Conservation (phyloP, 2,888 invertebrate species). For the Sinopyrophorus schimmeli region DNA sequence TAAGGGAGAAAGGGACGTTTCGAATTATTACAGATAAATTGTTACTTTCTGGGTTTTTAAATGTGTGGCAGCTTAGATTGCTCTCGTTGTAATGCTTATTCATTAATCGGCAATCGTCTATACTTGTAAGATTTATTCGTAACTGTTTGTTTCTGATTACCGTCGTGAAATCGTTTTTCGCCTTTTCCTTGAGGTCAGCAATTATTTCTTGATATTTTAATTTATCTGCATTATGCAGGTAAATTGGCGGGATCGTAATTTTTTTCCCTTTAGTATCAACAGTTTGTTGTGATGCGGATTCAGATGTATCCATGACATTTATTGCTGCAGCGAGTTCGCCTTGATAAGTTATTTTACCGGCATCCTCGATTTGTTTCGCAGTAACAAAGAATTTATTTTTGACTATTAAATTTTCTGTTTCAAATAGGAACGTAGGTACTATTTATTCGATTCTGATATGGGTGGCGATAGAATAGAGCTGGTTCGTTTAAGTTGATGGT, state of each 20-base stretch:
- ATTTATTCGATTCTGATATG: no score
- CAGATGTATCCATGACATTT: conserved; percentile 3
- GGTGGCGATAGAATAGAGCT: no score
- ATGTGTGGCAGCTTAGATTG: conserved; percentile 7
- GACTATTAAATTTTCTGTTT: conserved; percentile 7
- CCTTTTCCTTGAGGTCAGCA: conserved; percentile 9
- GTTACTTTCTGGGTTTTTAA: conserved; percentile 3
- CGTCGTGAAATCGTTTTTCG: neutral
- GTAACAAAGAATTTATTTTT: conserved; percentile 8
- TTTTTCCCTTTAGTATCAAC: conserved; percentile 3
- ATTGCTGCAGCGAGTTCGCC: no score
- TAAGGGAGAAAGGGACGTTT: conserved; percentile 2
- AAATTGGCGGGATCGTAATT: conserved; percentile 5
- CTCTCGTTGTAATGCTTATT: conserved; percentile 4
- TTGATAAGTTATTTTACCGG: conserved; percentile 5
- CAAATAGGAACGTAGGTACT: conserved; percentile 14
- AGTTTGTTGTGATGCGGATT: conserved; percentile 1
- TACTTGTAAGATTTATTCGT: conserved; percentile 3
- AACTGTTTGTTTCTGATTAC: conserved; percentile 1
- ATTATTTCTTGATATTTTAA: conserved; percentile 7
- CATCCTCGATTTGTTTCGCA: conserved; percentile 1
- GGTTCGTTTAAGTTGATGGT: conserved; percentile 7
- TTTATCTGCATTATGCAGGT: conserved; percentile 7
- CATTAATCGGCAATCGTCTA: conserved; percentile 4
- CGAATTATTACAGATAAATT: conserved; percentile 4